A percentile compares a stretch with the other conserved stretches of the same genome.
Conservation (phyloP, 2,797 vertebrate species). For the Corythornis leucogaster region DNA sequence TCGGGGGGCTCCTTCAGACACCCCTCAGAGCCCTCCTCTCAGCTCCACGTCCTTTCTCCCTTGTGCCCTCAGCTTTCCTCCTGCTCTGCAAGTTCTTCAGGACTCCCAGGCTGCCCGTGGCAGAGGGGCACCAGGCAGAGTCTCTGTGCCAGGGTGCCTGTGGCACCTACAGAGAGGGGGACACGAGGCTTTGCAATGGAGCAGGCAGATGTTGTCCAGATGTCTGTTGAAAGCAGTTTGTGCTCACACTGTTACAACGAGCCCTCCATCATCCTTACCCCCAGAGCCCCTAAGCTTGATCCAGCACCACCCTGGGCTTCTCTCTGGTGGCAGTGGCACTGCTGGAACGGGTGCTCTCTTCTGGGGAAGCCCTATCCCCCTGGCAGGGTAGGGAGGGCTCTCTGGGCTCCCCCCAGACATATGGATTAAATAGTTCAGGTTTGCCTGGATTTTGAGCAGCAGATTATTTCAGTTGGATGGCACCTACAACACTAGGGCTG, state of each 20-base stretch:
- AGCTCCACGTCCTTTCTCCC: background rate
- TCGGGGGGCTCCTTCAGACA: background rate
- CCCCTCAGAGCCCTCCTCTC: background rate
- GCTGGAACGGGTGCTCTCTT: background rate
- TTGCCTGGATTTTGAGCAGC: background rate
- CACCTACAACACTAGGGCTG: background rate
- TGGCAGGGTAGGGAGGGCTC: background rate
- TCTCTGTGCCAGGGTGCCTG: background rate
- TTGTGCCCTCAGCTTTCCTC: background rate
- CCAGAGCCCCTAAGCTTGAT: background rate
- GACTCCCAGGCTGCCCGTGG: background rate
- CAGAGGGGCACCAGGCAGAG: background rate
- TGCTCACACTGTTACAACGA: background rate
- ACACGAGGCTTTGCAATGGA: background rate
- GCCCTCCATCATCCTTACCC: background rate
- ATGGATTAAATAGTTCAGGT: background rate
- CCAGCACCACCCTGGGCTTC: background rate
- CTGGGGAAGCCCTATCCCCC: background rate
- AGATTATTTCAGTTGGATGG: background rate
- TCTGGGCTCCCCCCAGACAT: background rate
- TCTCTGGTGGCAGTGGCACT: background rate
- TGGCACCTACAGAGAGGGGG: background rate
- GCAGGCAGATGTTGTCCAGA: background rate
- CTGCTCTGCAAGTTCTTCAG: accelerated
- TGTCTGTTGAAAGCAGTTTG: background rate